Conservation (phyloP, 2,113 vertebrate species). For the Oreochromis niloticus region DNA sequence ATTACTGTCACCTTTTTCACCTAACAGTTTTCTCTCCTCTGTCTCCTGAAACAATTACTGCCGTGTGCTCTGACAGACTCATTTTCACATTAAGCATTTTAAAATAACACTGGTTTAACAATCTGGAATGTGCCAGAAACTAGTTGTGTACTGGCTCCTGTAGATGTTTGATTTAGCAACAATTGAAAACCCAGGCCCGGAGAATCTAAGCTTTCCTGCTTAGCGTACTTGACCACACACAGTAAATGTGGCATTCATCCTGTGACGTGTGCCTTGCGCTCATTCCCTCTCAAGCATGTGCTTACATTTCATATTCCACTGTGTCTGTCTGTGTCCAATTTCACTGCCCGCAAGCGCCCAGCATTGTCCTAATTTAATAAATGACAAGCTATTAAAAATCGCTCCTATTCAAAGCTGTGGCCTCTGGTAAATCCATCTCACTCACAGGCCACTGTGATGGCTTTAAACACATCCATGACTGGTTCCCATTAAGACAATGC, state of each 20-base stretch:
- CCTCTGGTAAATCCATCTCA: slow-evolving; percentile 64
- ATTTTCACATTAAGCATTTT: slow-evolving; percentile 39
- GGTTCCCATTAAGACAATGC: slow-evolving; percentile 62
- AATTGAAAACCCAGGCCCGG: slow-evolving; percentile 60
- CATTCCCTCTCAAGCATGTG: slow-evolving; percentile 50
- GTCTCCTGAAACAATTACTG: slow-evolving; percentile 47
- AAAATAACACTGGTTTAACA: slow-evolving; percentile 7
- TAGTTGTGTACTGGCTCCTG: background rate
- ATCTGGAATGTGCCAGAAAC: background rate
- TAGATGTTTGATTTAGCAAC: slow-evolving; percentile 7
- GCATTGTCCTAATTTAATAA: slow-evolving; percentile 73
- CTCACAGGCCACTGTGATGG: slow-evolving; percentile 37
- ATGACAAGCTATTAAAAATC: slow-evolving; percentile 71
- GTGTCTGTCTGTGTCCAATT: slow-evolving; percentile 63
- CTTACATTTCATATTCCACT: slow-evolving; percentile 70
- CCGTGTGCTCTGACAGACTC: slow-evolving; percentile 2
- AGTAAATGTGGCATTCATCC: slow-evolving; percentile 59
- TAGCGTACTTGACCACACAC: slow-evolving; percentile 66
- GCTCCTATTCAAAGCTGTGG: slow-evolving; percentile 51
- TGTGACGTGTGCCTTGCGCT: slow-evolving; percentile 42
- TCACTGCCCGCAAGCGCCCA: slow-evolving; percentile 56
- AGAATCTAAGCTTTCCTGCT: slow-evolving; percentile 8
- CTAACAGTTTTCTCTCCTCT: slow-evolving; percentile 33
- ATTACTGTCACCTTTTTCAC: slow-evolving; percentile 43
- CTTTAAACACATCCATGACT: slow-evolving; percentile 56